Evolutionary conservation across 2,888 invertebrate species (phyloP), one percentile per base, ranked within the genome.

Genomic region (Drosophila differens): DNA sequence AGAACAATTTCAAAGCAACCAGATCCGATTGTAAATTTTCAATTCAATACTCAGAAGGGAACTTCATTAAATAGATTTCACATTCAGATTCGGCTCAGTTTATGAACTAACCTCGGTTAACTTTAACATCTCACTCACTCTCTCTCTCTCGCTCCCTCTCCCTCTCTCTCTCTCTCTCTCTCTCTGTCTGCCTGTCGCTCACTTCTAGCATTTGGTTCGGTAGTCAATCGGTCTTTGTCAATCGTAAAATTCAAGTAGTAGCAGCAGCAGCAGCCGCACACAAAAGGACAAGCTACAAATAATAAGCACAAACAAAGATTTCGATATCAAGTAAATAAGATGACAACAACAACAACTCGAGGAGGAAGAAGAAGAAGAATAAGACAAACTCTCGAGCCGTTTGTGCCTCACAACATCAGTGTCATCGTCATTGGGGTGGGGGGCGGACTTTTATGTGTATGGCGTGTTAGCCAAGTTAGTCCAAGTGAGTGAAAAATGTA

Each of bases 401-500:
- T 79, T 76, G 65, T 79, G 47, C 76, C 78, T 62, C 70, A 70
- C 71, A 78, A 67, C 85, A 71, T 83, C 83, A 85, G 68, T 81
- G 70, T 80, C 83, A 68, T 54, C 55, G 70, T 53, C 69, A 76
- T 47, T 2, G n/a, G 14, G 14, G 1, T 28, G 3, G 16, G 51
- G 35, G 35, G 37, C 22, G 58, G 28, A 4, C 9, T 25, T 16
- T 47, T 47, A 47, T 47, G 47, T 25, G 22, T 47, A 47, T 47
- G 39, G 69, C 69, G 82, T 87, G 85, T 81, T 87, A 75, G 85
- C 90, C 90, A 85, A 90, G 83, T 90, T 90, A 90, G 90, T 76
- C 66, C 82, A 89, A 89, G 88, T 85, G 90, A 82, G 85, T 89
- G 88, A 85, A 89, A 85, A 89, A 84, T 89, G 85, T 85, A 90